These are phyloP conservation scores for Platyscapa corneri DNA, from an alignment of 1,140 invertebrate species.

Conservation along the genomic window DNA sequence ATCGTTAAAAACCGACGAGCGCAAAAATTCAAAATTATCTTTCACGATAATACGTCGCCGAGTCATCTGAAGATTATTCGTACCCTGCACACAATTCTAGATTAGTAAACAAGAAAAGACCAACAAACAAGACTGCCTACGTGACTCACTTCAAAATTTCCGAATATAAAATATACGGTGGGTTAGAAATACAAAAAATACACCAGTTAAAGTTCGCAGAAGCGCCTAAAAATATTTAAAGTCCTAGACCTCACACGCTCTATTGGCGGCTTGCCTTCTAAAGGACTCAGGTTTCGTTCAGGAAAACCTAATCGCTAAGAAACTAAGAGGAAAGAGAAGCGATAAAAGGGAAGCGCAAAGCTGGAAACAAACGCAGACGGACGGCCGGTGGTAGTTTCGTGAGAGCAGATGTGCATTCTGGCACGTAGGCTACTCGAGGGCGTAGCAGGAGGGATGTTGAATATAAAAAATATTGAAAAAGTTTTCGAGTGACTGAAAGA, in stretches of 20 bases:
- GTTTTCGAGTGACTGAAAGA: background rate
- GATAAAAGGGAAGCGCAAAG: conserved; percentile 7
- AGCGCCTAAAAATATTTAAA: conserved; percentile 24
- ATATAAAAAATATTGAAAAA: background rate
- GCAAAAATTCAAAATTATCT: background rate
- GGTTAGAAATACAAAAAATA: background rate
- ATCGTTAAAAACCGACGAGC: background rate
- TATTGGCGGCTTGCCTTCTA: background rate
- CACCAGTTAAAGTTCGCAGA: background rate
- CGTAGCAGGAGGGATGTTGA: background rate
- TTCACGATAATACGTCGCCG: background rate
- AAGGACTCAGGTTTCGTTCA: conserved; percentile 21
- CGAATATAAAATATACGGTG: conserved; percentile 6
- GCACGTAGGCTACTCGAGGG: background rate
- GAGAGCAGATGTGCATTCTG: background rate
- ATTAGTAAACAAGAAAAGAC: conserved; percentile 9
- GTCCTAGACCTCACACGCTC: background rate
- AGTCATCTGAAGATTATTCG: background rate
- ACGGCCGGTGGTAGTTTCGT: background rate
- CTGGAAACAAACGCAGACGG: background rate
- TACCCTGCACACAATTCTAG: background rate
- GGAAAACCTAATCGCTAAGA: background rate
- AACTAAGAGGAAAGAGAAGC: background rate
- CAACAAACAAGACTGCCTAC: background rate
- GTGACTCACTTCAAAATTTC: conserved; percentile 29